These are phyloP conservation scores for Gallinago nigripennis DNA, from an alignment of 2,797 vertebrate species.

Conservation along the genomic window DNA sequence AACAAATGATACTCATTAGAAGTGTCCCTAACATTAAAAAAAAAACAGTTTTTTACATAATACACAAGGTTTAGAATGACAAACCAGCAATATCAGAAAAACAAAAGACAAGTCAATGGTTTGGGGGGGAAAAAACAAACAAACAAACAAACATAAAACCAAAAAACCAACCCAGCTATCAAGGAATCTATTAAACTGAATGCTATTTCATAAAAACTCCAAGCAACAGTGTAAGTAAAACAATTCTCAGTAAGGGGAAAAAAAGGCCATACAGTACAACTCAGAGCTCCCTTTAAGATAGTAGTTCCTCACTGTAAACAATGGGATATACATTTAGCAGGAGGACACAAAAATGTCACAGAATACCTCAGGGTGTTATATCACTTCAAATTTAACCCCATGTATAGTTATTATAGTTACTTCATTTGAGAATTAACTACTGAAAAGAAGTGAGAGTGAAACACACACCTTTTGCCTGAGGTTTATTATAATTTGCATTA, in stretches of 20 bases:
- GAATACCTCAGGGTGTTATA: not conserved
- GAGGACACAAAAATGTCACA: not conserved
- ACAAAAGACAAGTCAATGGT: not conserved
- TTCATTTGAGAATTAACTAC: not conserved
- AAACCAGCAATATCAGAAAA: not conserved
- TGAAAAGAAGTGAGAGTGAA: not conserved
- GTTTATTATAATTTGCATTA: not conserved
- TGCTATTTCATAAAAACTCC: not conserved
- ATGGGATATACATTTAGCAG: not conserved
- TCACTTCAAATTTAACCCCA: not conserved
- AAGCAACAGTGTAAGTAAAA: not conserved
- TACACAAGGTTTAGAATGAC: not conserved
- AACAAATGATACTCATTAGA: not conserved
- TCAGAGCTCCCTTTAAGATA: not conserved
- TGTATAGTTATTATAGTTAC: not conserved
- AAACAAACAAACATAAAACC: not conserved
- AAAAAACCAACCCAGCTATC: not conserved
- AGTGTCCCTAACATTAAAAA: not conserved
- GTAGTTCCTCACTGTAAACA: not conserved
- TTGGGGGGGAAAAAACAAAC: not conserved
- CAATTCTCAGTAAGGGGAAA: not conserved
- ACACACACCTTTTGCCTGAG: not conserved
- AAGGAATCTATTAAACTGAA: not conserved
- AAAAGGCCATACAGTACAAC: not conserved
- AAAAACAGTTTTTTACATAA: not conserved